Conservation (phyloP, 1,140 invertebrate species). For the Araneus ventricosus region DNA sequence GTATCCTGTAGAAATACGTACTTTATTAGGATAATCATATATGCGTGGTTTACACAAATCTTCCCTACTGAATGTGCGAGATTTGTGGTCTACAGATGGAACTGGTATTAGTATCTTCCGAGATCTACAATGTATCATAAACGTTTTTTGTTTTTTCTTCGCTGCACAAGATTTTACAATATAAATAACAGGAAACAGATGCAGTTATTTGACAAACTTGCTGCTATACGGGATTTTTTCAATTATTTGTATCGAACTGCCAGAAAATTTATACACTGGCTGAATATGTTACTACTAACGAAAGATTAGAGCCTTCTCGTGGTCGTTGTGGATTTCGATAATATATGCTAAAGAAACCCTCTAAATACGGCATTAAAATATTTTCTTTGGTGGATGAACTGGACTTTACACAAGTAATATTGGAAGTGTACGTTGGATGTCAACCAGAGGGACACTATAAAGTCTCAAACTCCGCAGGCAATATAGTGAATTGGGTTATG, state of each 20-base stretch:
- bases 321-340: constrained; percentile 75
- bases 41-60: neutral
- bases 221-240: neutral
- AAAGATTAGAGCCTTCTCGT: constrained; percentile 76
- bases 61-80: neutral
- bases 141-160: constrained; percentile 26
- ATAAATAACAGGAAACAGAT: constrained; percentile 31
- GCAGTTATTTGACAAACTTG: neutral
- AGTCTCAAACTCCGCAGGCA: neutral
- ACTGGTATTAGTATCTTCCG: constrained; percentile 46
- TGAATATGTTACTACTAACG: constrained; percentile 76
- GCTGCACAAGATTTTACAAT: constrained; percentile 72
- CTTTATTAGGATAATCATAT: neutral
- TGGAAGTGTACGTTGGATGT: constrained; percentile 75
- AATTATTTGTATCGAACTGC: constrained; percentile 64
- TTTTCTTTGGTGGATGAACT: constrained; percentile 73
- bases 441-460: constrained; percentile 75
- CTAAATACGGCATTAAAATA: constrained; percentile 77
- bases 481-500: constrained; percentile 58
- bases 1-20: neutral
- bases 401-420: constrained; percentile 74
- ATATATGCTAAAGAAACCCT: constrained; percentile 76
- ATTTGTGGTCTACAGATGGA: neutral
- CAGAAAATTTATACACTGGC: constrained; percentile 50
- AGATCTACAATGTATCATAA: constrained; percentile 1